A percentile compares a stretch with the other conserved stretches of the same genome.
Conservation (phyloP, 2,113 vertebrate species). For the Anser brachyrhynchus region DNA sequence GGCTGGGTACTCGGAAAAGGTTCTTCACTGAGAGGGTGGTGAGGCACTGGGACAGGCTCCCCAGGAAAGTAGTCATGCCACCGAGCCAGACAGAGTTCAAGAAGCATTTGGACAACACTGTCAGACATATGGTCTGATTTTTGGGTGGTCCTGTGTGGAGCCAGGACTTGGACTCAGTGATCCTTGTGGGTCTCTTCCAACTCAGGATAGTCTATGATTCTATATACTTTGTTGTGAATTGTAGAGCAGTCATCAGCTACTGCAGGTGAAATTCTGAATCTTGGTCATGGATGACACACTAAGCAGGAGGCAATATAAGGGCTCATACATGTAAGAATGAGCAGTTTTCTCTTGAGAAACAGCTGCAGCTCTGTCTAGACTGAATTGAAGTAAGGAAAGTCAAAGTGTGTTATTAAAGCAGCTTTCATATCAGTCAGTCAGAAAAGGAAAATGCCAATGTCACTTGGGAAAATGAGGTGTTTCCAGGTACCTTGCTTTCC, state of each 20-base stretch:
- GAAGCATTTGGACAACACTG: too few species aligned
- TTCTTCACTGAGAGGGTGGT: too few species aligned
- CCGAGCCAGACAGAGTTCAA: too few species aligned
- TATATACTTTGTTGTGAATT: neutral
- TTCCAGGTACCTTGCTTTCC: neutral
- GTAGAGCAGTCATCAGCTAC: neutral
- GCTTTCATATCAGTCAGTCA: neutral
- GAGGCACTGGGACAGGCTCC: too few species aligned
- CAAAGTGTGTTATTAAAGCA: neutral
- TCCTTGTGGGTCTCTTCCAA: too few species aligned
- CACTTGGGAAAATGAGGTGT: neutral
- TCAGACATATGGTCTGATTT: too few species aligned
- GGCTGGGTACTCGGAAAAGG: too few species aligned
- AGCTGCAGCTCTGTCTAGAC: neutral
- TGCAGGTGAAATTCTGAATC: neutral
- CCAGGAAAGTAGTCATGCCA: too few species aligned
- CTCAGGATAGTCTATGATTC: too few species aligned
- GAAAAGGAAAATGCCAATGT: neutral
- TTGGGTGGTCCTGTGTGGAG: too few species aligned
- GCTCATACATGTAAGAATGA: neutral
- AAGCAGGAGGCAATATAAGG: neutral
- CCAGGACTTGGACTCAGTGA: too few species aligned
- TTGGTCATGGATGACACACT: neutral
- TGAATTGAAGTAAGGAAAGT: neutral
- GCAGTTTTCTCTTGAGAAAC: neutral